Evolutionary conservation across 92 coral and sea anemone genomes (phyloP).

Genomic region (Scolanthus callimorphus): DNA sequence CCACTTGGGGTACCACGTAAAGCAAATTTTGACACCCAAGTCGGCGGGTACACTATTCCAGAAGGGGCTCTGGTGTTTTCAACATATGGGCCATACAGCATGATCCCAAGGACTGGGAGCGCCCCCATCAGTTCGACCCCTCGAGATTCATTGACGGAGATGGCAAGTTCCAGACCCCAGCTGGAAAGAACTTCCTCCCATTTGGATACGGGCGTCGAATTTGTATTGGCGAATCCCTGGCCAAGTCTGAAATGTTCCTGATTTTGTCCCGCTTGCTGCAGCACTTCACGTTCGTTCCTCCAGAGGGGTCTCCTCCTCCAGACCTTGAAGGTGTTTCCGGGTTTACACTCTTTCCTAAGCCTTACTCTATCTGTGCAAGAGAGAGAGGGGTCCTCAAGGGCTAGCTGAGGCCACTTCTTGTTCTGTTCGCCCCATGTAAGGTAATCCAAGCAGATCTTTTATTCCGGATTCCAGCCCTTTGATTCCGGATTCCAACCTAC

Average conservation of each 20-base stretch:
- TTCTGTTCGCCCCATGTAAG: too few species aligned
- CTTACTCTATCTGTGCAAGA: not conserved
- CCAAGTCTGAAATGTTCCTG: constrained; percentile 67
- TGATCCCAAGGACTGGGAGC: constrained; percentile 56
- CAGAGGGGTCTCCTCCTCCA: not conserved
- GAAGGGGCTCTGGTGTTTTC: constrained; percentile 63
- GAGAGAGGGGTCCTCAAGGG: not conserved
- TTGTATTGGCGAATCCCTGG: constrained; percentile 78
- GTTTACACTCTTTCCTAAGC: not conserved
- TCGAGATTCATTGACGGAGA: constrained; percentile 67
- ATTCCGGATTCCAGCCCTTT: too few species aligned
- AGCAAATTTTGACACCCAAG: constrained; percentile 32
- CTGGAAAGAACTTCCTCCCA: too few species aligned
- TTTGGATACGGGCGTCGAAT: constrained; percentile 76
- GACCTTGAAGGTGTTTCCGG: not conserved
- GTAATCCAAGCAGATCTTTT: too few species aligned
- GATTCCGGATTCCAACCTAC: too few species aligned
- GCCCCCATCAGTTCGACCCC: constrained; percentile 62
- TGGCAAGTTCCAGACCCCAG: constrained; percentile 30
- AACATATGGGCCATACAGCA: constrained; percentile 81
- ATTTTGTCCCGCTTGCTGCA: constrained; percentile 63
- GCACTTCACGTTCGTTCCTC: too few species aligned
- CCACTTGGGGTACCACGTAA: constrained; percentile 53
- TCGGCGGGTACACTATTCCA: constrained; percentile 46
- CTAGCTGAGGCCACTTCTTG: too few species aligned